These are phyloP conservation scores for Nipponacmea schrenckii DNA, from an alignment of 2,888 invertebrate species.

Conservation along the genomic window DNA sequence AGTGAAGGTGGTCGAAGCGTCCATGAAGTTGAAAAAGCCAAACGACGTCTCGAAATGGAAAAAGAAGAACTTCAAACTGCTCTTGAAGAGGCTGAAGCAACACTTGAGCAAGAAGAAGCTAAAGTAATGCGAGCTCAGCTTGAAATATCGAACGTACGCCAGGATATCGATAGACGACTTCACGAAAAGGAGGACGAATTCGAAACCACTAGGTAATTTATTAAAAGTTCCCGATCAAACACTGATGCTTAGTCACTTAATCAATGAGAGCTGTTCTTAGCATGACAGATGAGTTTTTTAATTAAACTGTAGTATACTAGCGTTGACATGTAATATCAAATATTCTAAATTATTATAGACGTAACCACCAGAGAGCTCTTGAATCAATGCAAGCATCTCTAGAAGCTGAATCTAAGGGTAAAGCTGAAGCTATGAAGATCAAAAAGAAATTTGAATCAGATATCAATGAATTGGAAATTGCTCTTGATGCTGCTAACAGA, in stretches of 20 bases:
- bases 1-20: conserved; percentile 99
- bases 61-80: conserved; percentile 99
- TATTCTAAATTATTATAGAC: conserved; percentile 73
- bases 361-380: conserved; percentile 98
- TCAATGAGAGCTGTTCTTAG: too few species aligned
- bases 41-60: conserved; percentile 97
- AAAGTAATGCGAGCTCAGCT: conserved; percentile 90
- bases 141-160: conserved; percentile 97
- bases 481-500: conserved; percentile 98
- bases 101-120: conserved; percentile 99
- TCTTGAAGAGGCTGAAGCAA: conserved; percentile 97
- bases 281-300: too few species aligned
- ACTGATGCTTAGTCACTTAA: too few species aligned
- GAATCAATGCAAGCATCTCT: conserved; percentile 99
- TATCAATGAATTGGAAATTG: conserved; percentile 98
- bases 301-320: not conserved
- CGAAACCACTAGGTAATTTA: conserved; percentile 84
- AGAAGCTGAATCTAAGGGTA: conserved; percentile 98
- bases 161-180: conserved; percentile 98
- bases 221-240: not conserved
- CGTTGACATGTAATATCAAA: not conserved
- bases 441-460: conserved; percentile 99
- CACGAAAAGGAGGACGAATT: conserved; percentile 99
- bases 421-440: conserved; percentile 98
- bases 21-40: conserved; percentile 98